A percentile compares a stretch with the other conserved stretches of the same genome.
Conservation (phyloP, 1,140 invertebrate species). For the Teleogryllus occipitalis region DNA sequence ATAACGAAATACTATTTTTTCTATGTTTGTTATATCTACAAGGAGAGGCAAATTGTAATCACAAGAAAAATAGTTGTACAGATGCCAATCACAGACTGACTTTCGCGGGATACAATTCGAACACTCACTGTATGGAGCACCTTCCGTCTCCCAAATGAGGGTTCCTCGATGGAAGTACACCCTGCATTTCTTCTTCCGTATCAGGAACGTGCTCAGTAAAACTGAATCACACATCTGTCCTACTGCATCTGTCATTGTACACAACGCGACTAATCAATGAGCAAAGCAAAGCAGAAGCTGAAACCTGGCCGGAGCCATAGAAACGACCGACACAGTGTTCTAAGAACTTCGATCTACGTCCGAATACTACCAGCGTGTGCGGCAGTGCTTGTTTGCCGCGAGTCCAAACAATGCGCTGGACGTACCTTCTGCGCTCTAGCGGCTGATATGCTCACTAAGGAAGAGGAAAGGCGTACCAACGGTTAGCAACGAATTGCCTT, state of each 20-base stretch:
- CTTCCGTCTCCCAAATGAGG: conserved; percentile 54
- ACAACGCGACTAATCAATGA: neutral
- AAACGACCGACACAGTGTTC: neutral
- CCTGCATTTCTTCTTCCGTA: conserved; percentile 50
- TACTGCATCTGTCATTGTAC: conserved; percentile 5
- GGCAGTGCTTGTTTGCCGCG: neutral
- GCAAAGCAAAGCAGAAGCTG: neutral
- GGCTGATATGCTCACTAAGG: neutral
- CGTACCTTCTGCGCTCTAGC: neutral
- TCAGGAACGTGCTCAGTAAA: conserved; percentile 50
- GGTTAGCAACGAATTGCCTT: neutral
- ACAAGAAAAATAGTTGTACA: too few relatives aligned
- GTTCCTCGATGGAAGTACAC: conserved; percentile 55
- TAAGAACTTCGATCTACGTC: neutral
- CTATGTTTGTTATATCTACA: too few relatives aligned
- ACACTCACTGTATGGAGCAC: conserved; percentile 44
- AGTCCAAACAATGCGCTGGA: neutral
- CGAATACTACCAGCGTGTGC: neutral
- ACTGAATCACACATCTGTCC: conserved; percentile 31
- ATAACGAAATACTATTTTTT: too few relatives aligned
- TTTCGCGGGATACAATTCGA: neutral
- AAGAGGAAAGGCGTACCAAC: neutral
- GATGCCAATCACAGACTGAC: neutral
- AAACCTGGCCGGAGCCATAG: neutral
- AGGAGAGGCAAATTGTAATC: too few relatives aligned